Evolutionary conservation across 2,888 invertebrate genomes (phyloP).

Genomic region (Sarcophaga carnaria): DNA sequence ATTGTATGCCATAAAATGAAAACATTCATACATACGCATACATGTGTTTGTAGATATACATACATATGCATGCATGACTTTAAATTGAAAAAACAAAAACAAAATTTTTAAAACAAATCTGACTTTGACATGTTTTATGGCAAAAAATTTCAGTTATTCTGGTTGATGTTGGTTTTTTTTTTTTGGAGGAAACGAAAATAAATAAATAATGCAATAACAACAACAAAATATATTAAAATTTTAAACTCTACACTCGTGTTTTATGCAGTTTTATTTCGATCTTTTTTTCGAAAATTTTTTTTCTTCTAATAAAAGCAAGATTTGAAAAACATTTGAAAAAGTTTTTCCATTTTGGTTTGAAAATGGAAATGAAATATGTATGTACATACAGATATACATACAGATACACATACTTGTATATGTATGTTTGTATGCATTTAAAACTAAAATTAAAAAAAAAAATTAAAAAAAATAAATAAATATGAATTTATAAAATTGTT

Average conservation of each 20-base stretch:
- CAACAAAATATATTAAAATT: background rate
- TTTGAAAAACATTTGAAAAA: too few relatives aligned
- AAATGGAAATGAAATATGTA: too few relatives aligned
- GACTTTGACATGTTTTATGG: constrained; percentile 61
- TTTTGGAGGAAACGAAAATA: background rate
- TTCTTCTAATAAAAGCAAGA: too few relatives aligned
- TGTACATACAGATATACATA: too few relatives aligned
- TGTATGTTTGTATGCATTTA: constrained; percentile 25
- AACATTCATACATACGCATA: background rate
- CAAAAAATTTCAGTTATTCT: constrained; percentile 41
- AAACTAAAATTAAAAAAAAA: constrained; percentile 18
- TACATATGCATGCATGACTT: background rate
- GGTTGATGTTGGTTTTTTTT: constrained; percentile 4
- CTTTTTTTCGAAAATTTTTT: too few relatives aligned
- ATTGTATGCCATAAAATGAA: background rate
- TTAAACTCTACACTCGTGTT: constrained; percentile 41
- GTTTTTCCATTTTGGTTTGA: too few relatives aligned
- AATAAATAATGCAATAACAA: constrained; percentile 5
- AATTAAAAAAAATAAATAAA: background rate
- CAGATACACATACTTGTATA: too few relatives aligned
- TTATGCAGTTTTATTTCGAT: background rate
- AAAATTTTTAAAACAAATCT: constrained; percentile 22
- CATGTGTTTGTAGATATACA: background rate
- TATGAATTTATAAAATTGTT: constrained; percentile 25
- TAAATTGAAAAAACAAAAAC: background rate